These are phyloP conservation scores for Rhagonycha lutea DNA, from an alignment of 2,888 invertebrate species.

Conservation along the genomic window DNA sequence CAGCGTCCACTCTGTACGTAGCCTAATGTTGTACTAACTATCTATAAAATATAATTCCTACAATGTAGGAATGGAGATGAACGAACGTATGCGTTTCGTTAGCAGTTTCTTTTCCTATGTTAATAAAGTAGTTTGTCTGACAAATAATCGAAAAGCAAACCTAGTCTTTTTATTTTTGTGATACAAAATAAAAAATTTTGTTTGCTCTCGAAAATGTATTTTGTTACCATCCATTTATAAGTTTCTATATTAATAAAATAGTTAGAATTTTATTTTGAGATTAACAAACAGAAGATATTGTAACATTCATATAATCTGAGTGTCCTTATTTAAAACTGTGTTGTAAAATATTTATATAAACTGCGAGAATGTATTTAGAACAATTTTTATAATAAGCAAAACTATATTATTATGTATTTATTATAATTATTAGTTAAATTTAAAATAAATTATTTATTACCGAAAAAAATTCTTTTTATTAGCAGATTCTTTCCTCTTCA, in stretches of 20 bases:
- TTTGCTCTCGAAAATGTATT: neutral
- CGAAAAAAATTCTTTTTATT: conserved; percentile 22
- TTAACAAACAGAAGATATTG: conserved; percentile 43
- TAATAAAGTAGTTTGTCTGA: neutral
- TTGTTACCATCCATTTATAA: neutral
- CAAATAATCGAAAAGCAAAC: neutral
- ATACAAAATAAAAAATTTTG: neutral
- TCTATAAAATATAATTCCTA: neutral
- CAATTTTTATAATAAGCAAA: conserved; percentile 21
- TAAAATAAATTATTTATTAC: conserved; percentile 51
- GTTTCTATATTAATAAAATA: neutral
- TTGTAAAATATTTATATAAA: conserved; percentile 35
- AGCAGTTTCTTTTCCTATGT: neutral
- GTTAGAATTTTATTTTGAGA: conserved; percentile 18
- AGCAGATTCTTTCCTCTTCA: too few relatives aligned
- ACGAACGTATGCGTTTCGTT: too few relatives aligned
- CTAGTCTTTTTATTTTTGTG: neutral
- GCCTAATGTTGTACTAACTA: neutral
- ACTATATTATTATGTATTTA: conserved; percentile 47
- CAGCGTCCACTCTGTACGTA: too few relatives aligned
- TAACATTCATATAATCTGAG: conserved; percentile 38
- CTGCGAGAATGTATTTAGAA: conserved; percentile 34
- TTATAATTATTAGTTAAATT: conserved; percentile 47
- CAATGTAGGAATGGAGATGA: neutral
- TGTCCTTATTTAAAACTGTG: conserved; percentile 45